Conservation (phyloP, 2,888 invertebrate species). For the Scelioninae gen. 2 region DNA sequence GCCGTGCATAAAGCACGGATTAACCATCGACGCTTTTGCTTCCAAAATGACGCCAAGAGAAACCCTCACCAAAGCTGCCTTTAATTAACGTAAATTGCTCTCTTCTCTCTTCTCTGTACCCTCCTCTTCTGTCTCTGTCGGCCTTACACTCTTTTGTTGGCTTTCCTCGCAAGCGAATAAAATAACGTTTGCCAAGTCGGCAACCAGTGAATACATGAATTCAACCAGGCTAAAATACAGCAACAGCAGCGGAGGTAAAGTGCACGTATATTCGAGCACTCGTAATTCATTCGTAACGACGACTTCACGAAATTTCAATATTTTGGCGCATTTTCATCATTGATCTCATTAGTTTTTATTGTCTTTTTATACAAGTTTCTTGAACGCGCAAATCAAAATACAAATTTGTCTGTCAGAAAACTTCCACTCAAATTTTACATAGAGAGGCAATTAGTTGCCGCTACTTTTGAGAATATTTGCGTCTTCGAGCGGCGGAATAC, state of each 20-base stretch:
- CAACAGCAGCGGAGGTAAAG: slow-evolving; percentile 59
- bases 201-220: slow-evolving; percentile 62
- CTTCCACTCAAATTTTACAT: slow-evolving; percentile 12
- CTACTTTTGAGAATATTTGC: slow-evolving; percentile 8
- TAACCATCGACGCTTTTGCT: slow-evolving; percentile 61
- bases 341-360: slow-evolving; percentile 55
- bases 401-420: slow-evolving; percentile 18
- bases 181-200: slow-evolving; percentile 62
- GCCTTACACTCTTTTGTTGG: slow-evolving; percentile 60
- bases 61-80: slow-evolving; percentile 66
- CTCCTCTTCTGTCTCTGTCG: slow-evolving; percentile 59
- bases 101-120: slow-evolving; percentile 61
- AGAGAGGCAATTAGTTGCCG: slow-evolving; percentile 19
- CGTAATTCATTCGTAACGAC: slow-evolving; percentile 60
- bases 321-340: slow-evolving; percentile 55
- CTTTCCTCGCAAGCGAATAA: slow-evolving; percentile 61
- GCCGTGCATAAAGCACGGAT: slow-evolving; percentile 60
- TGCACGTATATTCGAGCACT: slow-evolving; percentile 59
- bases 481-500: not conserved
- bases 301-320: slow-evolving; percentile 58
- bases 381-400: slow-evolving; percentile 28
- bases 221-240: slow-evolving; percentile 61
- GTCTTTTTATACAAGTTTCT: slow-evolving; percentile 33
- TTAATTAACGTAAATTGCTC: slow-evolving; percentile 71
- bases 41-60: slow-evolving; percentile 62